These are phyloP conservation scores for Lucifuga dentata DNA, from an alignment of 2,113 vertebrate genomes.

Conservation along the genomic window DNA sequence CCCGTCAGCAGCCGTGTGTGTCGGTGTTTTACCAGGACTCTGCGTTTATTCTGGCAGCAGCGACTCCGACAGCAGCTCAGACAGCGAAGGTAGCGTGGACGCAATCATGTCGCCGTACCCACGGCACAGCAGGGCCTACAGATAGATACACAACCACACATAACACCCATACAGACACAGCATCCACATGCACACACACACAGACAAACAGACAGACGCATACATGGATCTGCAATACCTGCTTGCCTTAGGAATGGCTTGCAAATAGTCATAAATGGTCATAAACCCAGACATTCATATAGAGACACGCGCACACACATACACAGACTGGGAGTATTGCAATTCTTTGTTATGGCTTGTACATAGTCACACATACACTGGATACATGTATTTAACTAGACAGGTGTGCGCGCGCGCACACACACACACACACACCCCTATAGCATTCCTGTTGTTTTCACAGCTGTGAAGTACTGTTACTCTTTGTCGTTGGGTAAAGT, in stretches of 20 bases:
- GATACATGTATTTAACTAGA: background rate
- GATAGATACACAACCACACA: constrained; percentile 72
- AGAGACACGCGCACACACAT: too few species aligned
- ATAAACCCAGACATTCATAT: constrained; percentile 7
- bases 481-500: constrained; percentile 47
- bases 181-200: background rate
- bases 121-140: constrained; percentile 76
- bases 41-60: constrained; percentile 97
- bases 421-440: constrained; percentile 11
- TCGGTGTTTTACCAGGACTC: constrained; percentile 94
- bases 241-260: background rate
- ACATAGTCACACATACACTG: background rate
- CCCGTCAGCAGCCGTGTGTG: constrained; percentile 92
- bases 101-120: constrained; percentile 83
- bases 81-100: constrained; percentile 95
- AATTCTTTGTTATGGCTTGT: too few species aligned
- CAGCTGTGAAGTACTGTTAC: constrained; percentile 66
- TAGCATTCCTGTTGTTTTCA: constrained; percentile 55
- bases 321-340: constrained; percentile 11
- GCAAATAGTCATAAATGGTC: constrained; percentile 18
- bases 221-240: background rate
- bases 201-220: background rate
- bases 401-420: too few species aligned
- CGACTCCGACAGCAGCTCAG: constrained; percentile 96
- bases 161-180: constrained; percentile 30